Percentiles rank a stretch among this genome's conserved stretches.
phyloP scores from a whole-genome alignment of 2,888 invertebrate species.

The Drosophila helvetica region DNA sequence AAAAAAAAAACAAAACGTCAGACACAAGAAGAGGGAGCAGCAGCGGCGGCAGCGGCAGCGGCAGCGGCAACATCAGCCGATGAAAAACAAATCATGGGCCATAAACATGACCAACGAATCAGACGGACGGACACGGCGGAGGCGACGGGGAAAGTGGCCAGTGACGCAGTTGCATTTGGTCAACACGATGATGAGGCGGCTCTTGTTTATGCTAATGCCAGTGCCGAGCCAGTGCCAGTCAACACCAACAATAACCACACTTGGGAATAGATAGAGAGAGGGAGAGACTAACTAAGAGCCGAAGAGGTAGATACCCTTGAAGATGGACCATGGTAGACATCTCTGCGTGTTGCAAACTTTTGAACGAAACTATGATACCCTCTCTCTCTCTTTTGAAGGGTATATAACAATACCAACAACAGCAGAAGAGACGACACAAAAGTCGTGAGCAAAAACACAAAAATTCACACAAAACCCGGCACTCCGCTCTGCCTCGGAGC shows the following conservation, averaged over 20 bases:
- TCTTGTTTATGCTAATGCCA: constrained; percentile 69
- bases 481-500: constrained; percentile 64
- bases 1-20: constrained; percentile 41
- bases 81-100: constrained; percentile 66
- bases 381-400: neutral
- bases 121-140: constrained; percentile 35
- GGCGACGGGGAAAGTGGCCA: constrained; percentile 45
- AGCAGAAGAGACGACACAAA: constrained; percentile 26
- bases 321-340: too few relatives aligned
- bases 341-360: neutral
- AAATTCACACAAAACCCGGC: constrained; percentile 55
- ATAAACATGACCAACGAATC: constrained; percentile 52
- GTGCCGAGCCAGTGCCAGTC: constrained; percentile 39
- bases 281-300: neutral
- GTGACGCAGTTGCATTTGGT: constrained; percentile 73
- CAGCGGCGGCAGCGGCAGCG: constrained; percentile 15
- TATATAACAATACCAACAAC: constrained; percentile 40
- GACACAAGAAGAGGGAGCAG: constrained; percentile 6
- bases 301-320: constrained; percentile 3
- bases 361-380: neutral
- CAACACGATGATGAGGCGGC: constrained; percentile 52
- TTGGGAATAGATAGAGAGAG: neutral
- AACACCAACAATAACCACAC: constrained; percentile 16
- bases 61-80: constrained; percentile 28
- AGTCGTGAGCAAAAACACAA: constrained; percentile 64